Conservation (phyloP, 2,888 invertebrate genomes). For the Muschampia plurimacula region DNA sequence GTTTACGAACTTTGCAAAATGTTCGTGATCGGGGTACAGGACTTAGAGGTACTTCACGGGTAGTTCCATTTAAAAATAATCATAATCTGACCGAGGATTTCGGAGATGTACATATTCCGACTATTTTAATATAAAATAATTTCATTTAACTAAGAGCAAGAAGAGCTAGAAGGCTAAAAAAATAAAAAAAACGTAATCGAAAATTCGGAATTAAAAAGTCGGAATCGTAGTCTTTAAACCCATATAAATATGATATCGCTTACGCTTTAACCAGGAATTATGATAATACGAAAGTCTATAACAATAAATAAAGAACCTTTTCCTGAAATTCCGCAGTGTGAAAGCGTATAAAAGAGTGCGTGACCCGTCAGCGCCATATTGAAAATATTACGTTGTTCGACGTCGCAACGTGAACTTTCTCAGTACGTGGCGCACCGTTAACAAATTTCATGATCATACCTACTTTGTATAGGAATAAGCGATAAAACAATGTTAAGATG, state of each 20-base stretch:
- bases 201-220: neutral
- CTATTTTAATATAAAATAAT: too few species aligned
- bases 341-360: constrained; percentile 38
- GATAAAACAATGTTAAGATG: neutral
- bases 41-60: too few species aligned
- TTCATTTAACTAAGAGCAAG: too few species aligned
- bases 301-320: constrained; percentile 19
- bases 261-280: constrained; percentile 13
- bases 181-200: neutral
- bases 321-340: neutral
- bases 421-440: neutral
- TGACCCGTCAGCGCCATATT: constrained; percentile 46
- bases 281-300: constrained; percentile 23
- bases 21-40: too few species aligned
- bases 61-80: too few species aligned
- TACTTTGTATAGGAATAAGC: neutral
- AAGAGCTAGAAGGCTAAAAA: neutral
- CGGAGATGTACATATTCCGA: too few species aligned
- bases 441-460: neutral
- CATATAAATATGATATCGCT: neutral
- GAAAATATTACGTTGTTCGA: constrained; percentile 39
- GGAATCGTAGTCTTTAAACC: neutral
- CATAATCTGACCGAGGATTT: too few species aligned
- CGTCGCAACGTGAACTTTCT: neutral
- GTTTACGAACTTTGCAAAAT: too few species aligned